phyloP scores from a whole-genome alignment of 2,888 invertebrate species.

The Ophraella communa region DNA sequence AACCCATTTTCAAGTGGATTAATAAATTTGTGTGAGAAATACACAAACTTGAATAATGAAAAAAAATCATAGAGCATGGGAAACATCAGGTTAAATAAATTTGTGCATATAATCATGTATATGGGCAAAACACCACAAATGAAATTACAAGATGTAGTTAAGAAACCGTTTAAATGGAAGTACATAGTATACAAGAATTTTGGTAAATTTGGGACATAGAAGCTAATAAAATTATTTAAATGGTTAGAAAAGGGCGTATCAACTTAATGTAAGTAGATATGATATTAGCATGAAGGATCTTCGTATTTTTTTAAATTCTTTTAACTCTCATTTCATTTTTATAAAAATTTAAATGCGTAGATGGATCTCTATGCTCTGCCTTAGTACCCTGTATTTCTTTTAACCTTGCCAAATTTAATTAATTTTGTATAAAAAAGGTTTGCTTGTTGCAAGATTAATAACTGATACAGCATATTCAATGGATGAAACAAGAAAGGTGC shows the following conservation, averaged over 20 bases:
- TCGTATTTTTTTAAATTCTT: not conserved
- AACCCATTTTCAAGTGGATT: not conserved
- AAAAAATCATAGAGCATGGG: not conserved
- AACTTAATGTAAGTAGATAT: not conserved
- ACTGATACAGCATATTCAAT: too few species aligned
- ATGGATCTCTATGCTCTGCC: too few species aligned
- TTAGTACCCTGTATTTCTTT: too few species aligned
- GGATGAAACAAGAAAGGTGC: too few species aligned
- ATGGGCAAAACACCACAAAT: not conserved
- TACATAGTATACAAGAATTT: not conserved
- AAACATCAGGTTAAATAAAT: not conserved
- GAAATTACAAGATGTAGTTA: not conserved
- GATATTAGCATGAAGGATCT: not conserved
- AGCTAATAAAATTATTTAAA: not conserved
- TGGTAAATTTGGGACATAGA: not conserved
- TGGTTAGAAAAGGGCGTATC: not conserved
- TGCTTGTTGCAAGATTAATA: too few species aligned
- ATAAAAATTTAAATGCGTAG: too few species aligned
- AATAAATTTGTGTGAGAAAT: not conserved
- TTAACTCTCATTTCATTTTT: too few species aligned
- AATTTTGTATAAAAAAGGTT: too few species aligned
- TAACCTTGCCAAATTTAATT: too few species aligned
- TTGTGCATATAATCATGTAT: too few species aligned
- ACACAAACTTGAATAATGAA: not conserved
- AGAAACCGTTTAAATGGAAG: not conserved